These are phyloP conservation scores for Poeciliopsis gracilis DNA, from an alignment of 2,797 vertebrate genomes.

Conservation along the genomic window DNA sequence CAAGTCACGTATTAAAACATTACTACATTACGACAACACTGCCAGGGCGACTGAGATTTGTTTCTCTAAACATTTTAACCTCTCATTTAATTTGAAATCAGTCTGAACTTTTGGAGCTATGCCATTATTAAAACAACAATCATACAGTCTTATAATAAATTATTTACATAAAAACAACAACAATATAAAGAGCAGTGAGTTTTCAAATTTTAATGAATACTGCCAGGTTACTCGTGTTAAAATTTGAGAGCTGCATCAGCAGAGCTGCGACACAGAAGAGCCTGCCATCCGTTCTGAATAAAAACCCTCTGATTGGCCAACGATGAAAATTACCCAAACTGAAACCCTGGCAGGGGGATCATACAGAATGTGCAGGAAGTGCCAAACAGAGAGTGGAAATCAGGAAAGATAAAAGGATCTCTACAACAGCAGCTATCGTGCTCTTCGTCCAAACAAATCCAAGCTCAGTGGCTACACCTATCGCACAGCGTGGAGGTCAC, in stretches of 20 bases:
- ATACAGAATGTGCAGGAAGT: not conserved
- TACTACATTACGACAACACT: not conserved
- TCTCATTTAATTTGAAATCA: not conserved
- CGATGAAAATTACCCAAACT: constrained; percentile 17
- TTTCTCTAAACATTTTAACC: not conserved
- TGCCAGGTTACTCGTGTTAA: constrained; percentile 13
- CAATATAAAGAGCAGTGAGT: not conserved
- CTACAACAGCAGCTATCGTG: constrained; percentile 12
- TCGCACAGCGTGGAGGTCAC: not conserved
- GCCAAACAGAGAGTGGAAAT: constrained; percentile 39
- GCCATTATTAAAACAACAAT: not conserved
- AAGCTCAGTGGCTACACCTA: constrained; percentile 3
- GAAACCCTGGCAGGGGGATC: constrained; percentile 29
- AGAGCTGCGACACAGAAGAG: constrained; percentile 5
- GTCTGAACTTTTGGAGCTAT: not conserved
- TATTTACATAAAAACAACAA: not conserved
- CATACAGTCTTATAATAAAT: not conserved
- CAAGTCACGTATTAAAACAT: not conserved
- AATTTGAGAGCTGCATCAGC: constrained; percentile 23
- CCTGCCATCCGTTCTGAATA: not conserved
- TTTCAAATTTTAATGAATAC: not conserved
- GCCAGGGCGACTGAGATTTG: not conserved
- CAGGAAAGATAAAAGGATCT: constrained; percentile 35
- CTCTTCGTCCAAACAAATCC: constrained; percentile 29
- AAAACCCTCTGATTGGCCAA: constrained; percentile 19